Evolutionary conservation across 2,888 invertebrate genomes (phyloP), one percentile per base, ranked within the genome.

Genomic region (Tetranychus truncatus): DNA sequence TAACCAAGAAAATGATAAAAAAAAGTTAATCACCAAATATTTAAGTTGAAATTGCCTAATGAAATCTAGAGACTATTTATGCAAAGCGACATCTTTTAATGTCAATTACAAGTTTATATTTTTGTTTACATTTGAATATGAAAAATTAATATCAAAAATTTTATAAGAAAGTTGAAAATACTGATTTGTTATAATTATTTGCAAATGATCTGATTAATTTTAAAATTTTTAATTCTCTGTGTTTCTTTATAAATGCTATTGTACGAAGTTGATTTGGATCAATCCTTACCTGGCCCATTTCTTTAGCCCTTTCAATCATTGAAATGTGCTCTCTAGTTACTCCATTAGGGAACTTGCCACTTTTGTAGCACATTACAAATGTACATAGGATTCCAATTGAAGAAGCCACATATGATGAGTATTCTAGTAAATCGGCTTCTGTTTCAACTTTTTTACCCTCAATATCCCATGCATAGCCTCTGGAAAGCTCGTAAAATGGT

Each of bases 251-350:
- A 34, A 34, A 34, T 34, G 5, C 2, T 34, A 34, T 34, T 34
- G 34, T 34, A 0, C 34, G 34, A 34, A 34, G 34, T 34, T 34
- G 34, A 3, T 2, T 15, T 24, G 8, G 69, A 69, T 24, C 9
- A 9, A 69, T 18, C n/a, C 44, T 72, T 72, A 72, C 72, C 20
- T 72, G 44, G 9, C 72, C 72, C 72, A 72, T 72, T 15, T 72
- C 72, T 15, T 34, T 24, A 18, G 72, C 72, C 34, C 72, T 24
- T 20, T 72, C 72, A 45, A 72, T 44, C 34, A 72, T 20, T 15
- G n/a, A 11, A 8, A 20, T 20, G 44, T 72, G 45, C 6, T 44
- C 45, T 8, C 45, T 44, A 18, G 45, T 72, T 34, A 72, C 45
- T 2, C 20, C 45, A n/a, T 46, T 45, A 11, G 45, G 45, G n/a